Conservation (phyloP, 1,140 invertebrate species). For the Paracyclopina nana region DNA sequence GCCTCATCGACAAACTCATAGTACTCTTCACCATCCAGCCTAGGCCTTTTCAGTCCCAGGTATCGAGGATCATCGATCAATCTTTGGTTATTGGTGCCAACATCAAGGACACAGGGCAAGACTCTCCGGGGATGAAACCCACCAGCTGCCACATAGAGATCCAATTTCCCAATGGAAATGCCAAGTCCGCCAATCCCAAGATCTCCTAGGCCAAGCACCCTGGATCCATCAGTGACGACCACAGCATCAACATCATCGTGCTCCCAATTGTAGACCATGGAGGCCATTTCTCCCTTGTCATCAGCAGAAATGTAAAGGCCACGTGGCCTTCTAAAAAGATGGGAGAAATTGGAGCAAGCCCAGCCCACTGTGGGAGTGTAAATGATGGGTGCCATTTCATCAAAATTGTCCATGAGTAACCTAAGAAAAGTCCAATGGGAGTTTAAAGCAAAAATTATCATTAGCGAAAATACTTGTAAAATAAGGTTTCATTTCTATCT, state of each 20-base stretch:
- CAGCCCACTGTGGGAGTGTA: conserved; percentile 14
- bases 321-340: conserved; percentile 7
- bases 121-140: conserved; percentile 30
- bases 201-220: conserved; percentile 35
- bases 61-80: conserved; percentile 2
- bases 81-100: conserved; percentile 31
- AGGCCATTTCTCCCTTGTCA: conserved; percentile 9
- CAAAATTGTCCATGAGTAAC: conserved; percentile 8
- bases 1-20: conserved; percentile 13
- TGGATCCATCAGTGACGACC: conserved; percentile 32
- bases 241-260: conserved; percentile 24
- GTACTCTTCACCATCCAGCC: conserved; percentile 12
- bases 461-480: conserved; percentile 1
- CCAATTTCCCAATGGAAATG: conserved; percentile 33
- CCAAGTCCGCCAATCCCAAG: conserved; percentile 35
- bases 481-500: conserved; percentile 13
- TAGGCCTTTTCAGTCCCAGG: conserved; percentile 2
- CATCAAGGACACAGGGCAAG: conserved; percentile 30
- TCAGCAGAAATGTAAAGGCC: conserved; percentile 8
- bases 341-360: conserved; percentile 15
- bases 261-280: conserved; percentile 15
- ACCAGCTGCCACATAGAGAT: conserved; percentile 33
- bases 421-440: background rate
- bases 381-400: conserved; percentile 9
- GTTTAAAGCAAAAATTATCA: background rate